phyloP scores from a whole-genome alignment of 2,113 vertebrate species.

The Entomyzon cyanotis region DNA sequence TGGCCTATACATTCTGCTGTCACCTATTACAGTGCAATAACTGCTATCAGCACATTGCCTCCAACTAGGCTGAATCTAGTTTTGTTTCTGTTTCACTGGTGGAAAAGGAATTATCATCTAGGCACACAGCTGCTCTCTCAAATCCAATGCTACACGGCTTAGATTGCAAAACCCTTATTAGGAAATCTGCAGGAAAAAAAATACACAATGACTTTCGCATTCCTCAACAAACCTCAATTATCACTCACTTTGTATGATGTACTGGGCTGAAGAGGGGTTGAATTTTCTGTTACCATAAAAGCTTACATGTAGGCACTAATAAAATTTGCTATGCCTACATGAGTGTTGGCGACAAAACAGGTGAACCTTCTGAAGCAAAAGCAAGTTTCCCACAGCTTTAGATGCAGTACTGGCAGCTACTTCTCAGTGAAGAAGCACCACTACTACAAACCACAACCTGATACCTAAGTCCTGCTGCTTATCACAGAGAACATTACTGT shows the following conservation, averaged over 20 bases:
- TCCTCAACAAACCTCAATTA: background rate
- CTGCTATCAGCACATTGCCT: background rate
- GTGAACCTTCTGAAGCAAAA: background rate
- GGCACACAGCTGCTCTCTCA: background rate
- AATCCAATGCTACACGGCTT: background rate
- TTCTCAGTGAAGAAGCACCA: background rate
- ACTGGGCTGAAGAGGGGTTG: background rate
- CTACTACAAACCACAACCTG: background rate
- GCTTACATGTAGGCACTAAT: background rate
- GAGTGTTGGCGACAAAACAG: background rate
- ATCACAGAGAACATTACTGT: background rate
- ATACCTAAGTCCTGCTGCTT: background rate
- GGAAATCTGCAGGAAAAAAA: background rate
- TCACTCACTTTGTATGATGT: background rate
- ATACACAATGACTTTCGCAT: background rate
- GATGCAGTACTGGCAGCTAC: background rate
- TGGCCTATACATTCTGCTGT: background rate
- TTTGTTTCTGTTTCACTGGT: background rate
- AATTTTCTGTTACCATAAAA: background rate
- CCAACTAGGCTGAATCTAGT: background rate
- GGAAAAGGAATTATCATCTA: background rate
- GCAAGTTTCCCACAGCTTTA: background rate
- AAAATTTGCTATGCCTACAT: background rate
- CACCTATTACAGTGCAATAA: fast-evolving
- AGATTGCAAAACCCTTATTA: background rate